phyloP scores from a whole-genome alignment of 2,797 vertebrate species.

The Eulemur albifrons region DNA sequence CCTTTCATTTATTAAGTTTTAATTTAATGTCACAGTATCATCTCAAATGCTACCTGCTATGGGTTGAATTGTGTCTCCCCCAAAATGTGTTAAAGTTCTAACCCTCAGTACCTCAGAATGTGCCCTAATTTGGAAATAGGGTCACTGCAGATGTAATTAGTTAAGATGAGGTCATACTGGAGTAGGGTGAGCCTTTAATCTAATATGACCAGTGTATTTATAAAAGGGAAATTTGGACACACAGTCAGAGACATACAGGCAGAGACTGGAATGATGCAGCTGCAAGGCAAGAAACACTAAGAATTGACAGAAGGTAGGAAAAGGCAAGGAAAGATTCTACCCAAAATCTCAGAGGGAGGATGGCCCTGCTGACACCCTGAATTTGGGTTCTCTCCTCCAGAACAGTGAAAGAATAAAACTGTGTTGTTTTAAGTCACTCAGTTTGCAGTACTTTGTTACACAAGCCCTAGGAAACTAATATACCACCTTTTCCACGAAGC shows the following conservation, averaged over 20 bases:
- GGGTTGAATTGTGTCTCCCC: background rate
- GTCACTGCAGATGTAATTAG: background rate
- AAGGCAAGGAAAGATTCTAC: background rate
- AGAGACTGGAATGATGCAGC: background rate
- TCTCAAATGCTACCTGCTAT: background rate
- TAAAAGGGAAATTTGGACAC: background rate
- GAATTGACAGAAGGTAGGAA: background rate
- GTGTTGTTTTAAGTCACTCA: too few species aligned
- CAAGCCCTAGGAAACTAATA: background rate
- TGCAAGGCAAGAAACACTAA: background rate
- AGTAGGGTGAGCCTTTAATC: background rate
- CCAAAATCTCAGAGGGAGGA: background rate
- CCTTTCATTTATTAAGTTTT: background rate
- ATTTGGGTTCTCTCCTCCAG: background rate
- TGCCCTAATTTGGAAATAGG: slow-evolving; percentile 14
- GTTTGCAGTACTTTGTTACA: too few species aligned
- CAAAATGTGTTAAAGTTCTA: background rate
- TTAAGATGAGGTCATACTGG: background rate
- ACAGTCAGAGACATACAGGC: background rate
- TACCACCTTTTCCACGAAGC: background rate
- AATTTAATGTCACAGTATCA: background rate
- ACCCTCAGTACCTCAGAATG: background rate
- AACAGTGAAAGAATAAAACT: too few species aligned
- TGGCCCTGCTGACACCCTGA: background rate
- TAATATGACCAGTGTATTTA: background rate